A percentile compares a stretch with the other conserved stretches of the same genome.
phyloP scores from a whole-genome alignment of 2,797 vertebrate genomes.

The Adelosebastes latens region DNA sequence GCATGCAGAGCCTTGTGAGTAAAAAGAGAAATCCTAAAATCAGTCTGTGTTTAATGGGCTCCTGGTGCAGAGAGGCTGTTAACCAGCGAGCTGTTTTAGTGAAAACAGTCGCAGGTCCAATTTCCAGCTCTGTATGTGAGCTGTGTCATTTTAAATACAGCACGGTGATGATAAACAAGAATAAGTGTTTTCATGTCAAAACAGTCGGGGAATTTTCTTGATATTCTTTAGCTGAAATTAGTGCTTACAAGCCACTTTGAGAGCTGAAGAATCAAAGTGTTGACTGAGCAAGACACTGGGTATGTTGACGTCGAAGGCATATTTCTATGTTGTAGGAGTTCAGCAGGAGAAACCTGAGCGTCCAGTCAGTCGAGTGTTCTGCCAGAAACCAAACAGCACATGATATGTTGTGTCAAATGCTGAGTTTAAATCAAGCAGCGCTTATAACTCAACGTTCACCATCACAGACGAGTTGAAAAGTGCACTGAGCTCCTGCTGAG shows the following conservation, averaged over 20 bases:
- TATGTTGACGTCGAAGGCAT: background rate
- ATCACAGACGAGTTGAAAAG: too few relatives aligned
- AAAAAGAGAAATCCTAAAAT: slow-evolving; percentile 14
- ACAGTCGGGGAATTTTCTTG: rapidly evolving
- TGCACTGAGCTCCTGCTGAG: too few relatives aligned
- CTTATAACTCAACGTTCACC: too few relatives aligned
- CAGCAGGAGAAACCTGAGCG: background rate
- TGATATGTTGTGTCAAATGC: too few relatives aligned
- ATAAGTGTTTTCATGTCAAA: background rate
- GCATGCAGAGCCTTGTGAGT: background rate
- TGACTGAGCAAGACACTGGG: background rate
- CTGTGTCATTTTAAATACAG: background rate
- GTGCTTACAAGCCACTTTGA: background rate
- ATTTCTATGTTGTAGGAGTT: background rate
- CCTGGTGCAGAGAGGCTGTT: background rate
- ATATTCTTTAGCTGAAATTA: background rate
- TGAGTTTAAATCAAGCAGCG: too few relatives aligned
- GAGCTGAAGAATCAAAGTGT: background rate
- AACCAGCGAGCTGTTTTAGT: background rate
- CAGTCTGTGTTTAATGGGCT: slow-evolving; percentile 25
- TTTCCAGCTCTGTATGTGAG: background rate
- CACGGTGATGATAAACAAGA: background rate
- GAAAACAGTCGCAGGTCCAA: background rate
- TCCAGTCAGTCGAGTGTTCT: too few relatives aligned
- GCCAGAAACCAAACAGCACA: too few relatives aligned